Percentiles rank a stretch among this genome's conserved stretches.
Conservation (phyloP, 2,113 vertebrate genomes). For the Seriola aureovittata region DNA sequence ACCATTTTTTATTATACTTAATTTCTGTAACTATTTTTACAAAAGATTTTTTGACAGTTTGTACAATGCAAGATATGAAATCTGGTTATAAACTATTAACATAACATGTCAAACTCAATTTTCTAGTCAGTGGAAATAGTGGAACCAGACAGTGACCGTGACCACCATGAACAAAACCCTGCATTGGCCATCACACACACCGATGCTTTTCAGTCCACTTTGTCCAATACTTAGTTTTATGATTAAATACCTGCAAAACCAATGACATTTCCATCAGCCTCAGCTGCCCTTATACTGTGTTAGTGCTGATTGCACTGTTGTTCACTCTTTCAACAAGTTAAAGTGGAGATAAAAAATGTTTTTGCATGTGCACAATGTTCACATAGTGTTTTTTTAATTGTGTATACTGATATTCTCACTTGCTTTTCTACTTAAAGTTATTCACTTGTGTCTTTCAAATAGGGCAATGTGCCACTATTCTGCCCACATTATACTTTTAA, state of each 20-base stretch:
- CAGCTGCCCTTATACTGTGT: too few relatives aligned
- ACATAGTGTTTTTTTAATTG: background rate
- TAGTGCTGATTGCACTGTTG: too few relatives aligned
- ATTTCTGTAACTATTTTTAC: background rate
- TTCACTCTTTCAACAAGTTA: background rate
- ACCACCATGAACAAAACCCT: background rate
- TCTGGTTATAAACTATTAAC: background rate
- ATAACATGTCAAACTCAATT: background rate
- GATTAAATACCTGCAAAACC: too few relatives aligned
- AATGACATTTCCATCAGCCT: too few relatives aligned
- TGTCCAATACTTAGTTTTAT: too few relatives aligned
- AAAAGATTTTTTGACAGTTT: background rate
- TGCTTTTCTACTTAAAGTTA: background rate
- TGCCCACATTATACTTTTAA: background rate
- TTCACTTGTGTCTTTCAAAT: background rate
- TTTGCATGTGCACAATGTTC: background rate
- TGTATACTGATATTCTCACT: background rate
- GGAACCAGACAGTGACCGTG: background rate
- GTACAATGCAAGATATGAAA: background rate
- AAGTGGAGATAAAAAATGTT: background rate
- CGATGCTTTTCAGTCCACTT: background rate
- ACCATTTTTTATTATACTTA: background rate
- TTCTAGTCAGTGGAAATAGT: background rate
- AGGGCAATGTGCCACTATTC: background rate
- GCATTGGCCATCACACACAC: background rate